Conservation (phyloP, 30 jellyfish, hydroid and myxozoan genomes). For the Hydra vulgaris region DNA sequence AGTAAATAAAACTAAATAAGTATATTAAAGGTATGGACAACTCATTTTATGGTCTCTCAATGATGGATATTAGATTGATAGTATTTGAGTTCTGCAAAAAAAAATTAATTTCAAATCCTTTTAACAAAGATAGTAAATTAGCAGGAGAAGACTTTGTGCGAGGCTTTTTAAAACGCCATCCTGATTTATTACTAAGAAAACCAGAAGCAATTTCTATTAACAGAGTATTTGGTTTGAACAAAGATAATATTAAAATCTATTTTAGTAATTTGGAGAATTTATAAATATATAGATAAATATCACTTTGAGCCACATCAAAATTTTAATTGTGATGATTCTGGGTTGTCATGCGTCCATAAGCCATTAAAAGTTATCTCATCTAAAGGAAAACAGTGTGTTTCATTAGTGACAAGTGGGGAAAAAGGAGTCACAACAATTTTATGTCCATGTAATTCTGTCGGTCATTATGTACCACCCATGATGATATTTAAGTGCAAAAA, state of each 20-base stretch:
- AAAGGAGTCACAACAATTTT: slow-evolving; percentile 34
- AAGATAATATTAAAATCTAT: background rate
- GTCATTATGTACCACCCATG: slow-evolving; percentile 38
- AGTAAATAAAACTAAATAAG: slow-evolving; percentile 6
- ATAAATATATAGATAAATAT: slow-evolving; percentile 25
- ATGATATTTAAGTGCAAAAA: slow-evolving; percentile 39
- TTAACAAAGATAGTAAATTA: slow-evolving; percentile 4
- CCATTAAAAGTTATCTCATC: slow-evolving; percentile 43
- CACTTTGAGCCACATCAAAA: slow-evolving; percentile 33
- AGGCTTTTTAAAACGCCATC: slow-evolving; percentile 34
- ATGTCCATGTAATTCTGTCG: slow-evolving; percentile 22
- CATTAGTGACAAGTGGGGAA: slow-evolving; percentile 56
- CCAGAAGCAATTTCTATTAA: slow-evolving; percentile 36
- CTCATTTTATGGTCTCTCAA: slow-evolving; percentile 34
- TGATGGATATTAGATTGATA: slow-evolving; percentile 16
- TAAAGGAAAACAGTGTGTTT: slow-evolving; percentile 34
- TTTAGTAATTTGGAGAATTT: slow-evolving; percentile 19
- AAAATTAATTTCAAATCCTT: no score
- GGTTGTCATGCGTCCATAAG: slow-evolving; percentile 42
- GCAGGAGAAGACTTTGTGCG: slow-evolving; percentile 34
- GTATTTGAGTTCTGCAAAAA: slow-evolving; percentile 19
- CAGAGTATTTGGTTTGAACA: slow-evolving; percentile 40
- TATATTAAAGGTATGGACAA: slow-evolving; percentile 24
- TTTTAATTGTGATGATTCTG: slow-evolving; percentile 47
- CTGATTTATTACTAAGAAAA: slow-evolving; percentile 22